Conservation (phyloP, 2,888 invertebrate genomes). For the Drosophila gaucha region DNA sequence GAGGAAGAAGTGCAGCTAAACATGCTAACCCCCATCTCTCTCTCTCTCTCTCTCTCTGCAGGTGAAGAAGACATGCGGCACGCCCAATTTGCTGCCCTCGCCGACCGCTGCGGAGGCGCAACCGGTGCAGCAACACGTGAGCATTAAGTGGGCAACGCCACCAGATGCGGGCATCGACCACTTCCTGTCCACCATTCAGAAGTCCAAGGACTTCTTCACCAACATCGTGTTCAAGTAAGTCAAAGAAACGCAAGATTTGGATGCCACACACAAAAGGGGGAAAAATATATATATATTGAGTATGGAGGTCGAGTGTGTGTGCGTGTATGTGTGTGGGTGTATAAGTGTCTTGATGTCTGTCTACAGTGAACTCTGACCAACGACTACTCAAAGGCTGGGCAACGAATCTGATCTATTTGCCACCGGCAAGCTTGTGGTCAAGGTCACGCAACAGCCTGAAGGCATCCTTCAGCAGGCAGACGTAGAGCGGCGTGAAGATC, state of each 20-base stretch:
- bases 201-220: constrained; percentile 93
- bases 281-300: constrained; percentile 5
- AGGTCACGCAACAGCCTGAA: constrained; percentile 50
- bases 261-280: not conserved
- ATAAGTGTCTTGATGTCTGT: not conserved
- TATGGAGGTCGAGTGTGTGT: not conserved
- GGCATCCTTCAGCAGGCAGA: constrained; percentile 67
- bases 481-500: constrained; percentile 73
- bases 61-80: constrained; percentile 87
- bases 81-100: constrained; percentile 83
- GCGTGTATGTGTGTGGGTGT: not conserved
- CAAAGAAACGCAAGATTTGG: not conserved
- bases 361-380: constrained; percentile 1
- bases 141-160: constrained; percentile 87
- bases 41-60: constrained; percentile 66
- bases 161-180: constrained; percentile 88
- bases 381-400: not conserved
- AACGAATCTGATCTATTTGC: constrained; percentile 7
- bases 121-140: constrained; percentile 84
- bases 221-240: constrained; percentile 90
- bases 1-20: constrained; percentile 15
- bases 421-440: constrained; percentile 45
- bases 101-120: constrained; percentile 76
- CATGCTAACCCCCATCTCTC: constrained; percentile 16
- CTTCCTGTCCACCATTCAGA: constrained; percentile 88